Base-by-base conservation (phyloP, 2,113 vertebrate genomes). In the Hoplias malabaricus region DNA sequence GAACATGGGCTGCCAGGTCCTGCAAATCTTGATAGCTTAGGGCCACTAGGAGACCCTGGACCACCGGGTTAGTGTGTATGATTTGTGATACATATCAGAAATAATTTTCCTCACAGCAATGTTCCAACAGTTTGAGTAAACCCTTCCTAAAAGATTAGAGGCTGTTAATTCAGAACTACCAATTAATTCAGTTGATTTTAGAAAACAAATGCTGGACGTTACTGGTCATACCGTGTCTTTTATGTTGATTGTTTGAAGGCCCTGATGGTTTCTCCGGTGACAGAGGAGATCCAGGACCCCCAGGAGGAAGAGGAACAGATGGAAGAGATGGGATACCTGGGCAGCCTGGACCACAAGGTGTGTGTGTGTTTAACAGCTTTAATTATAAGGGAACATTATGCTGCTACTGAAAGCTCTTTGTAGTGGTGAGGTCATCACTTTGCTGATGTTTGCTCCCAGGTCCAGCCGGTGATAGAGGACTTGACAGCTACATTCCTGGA, bases 381-480 rank as follows among this genome's bases (percentile, higher is more conserved):
- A 29, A 7, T 57, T 53, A 12, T 38, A 11, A 57, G 27, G 56
- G 56, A 56, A 54, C 11, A 11, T 19, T 36, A 21, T 23, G 11
- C 6, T 11, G n/a, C 23, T n/a, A 13, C 10, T 29, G 12, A 59
- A 34, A 34, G 33, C 43, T 66, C 19, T 21, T n/a, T 21, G 21
- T 19, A n/a, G 23, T 43, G 11, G 23, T 34, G 40, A 12, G 48
- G 38, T 48, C n/a, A 19, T 33, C 57, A 68, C 36, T 2, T 31
- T 12, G 5, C n/a, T 12, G 9, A 53, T 70, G 19, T 36, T 21
- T 38, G 16, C 67, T 23, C 6, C 13, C 43, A 91, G 91, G 90
- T 43, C 59, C 68, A 3, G 65, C 53, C 40, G 91, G 91, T 57
- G 82, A 88, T 53, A 80, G 75, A 73, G 89, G 89, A 65, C 0